Evolutionary conservation across 2,113 vertebrate species (phyloP).

Genomic region (Ardeotis arabs): DNA sequence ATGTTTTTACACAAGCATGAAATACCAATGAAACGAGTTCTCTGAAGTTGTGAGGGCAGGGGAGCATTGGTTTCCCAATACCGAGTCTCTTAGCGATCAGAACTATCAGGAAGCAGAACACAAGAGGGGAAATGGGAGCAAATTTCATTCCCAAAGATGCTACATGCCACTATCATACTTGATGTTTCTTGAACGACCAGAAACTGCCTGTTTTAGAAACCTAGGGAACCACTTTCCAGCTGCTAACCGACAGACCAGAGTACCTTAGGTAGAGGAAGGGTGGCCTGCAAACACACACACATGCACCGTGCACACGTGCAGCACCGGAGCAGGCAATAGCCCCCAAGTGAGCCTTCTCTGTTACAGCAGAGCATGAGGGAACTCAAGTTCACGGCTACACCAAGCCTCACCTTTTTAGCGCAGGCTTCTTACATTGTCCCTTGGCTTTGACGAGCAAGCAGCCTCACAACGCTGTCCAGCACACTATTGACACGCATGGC

Average conservation of each 20-base stretch:
- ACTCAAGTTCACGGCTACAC: neutral
- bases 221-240: neutral
- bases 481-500: neutral
- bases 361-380: neutral
- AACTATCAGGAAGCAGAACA: neutral
- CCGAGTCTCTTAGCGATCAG: neutral
- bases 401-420: neutral
- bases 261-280: neutral
- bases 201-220: neutral
- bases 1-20: neutral
- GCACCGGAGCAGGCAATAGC: neutral
- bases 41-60: neutral
- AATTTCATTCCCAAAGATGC: neutral
- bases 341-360: neutral
- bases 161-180: neutral
- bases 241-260: neutral
- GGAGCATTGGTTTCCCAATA: neutral
- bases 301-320: neutral
- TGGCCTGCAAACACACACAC: neutral
- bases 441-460: neutral
- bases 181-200: neutral
- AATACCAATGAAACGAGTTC: neutral
- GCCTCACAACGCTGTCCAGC: neutral
- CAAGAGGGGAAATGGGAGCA: neutral
- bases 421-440: neutral